phyloP scores from a whole-genome alignment of 2,113 vertebrate genomes.

The Odobenus rosmarus region DNA sequence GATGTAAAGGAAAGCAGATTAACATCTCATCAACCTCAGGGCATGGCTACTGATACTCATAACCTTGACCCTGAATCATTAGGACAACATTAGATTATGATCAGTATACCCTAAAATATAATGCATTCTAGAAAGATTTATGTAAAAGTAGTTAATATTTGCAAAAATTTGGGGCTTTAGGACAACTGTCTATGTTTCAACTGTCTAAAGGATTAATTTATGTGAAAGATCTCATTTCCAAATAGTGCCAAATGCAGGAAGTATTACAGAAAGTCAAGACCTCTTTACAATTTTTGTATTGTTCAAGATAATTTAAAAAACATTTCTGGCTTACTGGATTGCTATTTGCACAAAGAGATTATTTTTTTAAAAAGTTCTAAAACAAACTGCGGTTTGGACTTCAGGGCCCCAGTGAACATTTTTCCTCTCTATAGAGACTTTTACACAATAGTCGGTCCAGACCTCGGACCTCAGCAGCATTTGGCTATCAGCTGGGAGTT shows the following conservation, averaged over 20 bases:
- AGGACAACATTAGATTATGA: conserved; percentile 19
- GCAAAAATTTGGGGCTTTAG: not conserved
- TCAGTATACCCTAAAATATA: not conserved
- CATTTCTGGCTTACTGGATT: conserved; percentile 61
- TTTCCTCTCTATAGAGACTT: conserved; percentile 44
- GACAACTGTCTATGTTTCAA: not conserved
- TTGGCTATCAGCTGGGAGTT: conserved; percentile 70
- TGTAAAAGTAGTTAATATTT: conserved; percentile 40
- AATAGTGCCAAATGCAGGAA: conserved; percentile 43
- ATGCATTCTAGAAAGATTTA: conserved; percentile 24
- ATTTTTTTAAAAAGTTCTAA: conserved; percentile 35
- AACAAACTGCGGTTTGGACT: conserved; percentile 68
- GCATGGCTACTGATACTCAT: not conserved
- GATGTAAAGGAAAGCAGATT: not conserved
- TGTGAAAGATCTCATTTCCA: conserved; percentile 29
- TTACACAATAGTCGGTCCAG: not conserved
- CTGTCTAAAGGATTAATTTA: conserved; percentile 31
- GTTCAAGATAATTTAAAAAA: conserved; percentile 62
- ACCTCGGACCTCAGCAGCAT: conserved; percentile 62
- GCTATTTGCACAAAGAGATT: conserved; percentile 69
- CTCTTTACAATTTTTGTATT: conserved; percentile 67
- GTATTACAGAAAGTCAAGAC: conserved; percentile 52
- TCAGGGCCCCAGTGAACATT: conserved; percentile 10
- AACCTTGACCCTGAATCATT: not conserved
- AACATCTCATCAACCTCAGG: not conserved